Conservation (phyloP, 2,797 vertebrate species). For the Gorsachius magnificus region DNA sequence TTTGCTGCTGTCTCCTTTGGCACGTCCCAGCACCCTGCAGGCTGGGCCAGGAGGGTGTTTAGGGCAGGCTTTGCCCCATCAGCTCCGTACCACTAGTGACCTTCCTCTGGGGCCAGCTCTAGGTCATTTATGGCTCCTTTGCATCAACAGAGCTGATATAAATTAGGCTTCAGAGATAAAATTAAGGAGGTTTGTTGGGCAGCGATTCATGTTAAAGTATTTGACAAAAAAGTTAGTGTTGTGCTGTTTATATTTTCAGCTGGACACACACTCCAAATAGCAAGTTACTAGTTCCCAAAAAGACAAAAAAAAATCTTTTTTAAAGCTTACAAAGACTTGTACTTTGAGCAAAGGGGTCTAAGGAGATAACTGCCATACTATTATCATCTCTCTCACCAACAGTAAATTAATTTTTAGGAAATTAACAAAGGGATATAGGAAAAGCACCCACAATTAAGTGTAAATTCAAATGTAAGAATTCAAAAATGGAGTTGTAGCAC, state of each 20-base stretch:
- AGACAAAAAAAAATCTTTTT: neutral
- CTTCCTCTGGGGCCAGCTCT: neutral
- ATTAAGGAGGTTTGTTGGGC: neutral
- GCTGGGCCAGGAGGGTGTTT: neutral
- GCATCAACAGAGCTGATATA: neutral
- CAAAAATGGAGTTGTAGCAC: neutral
- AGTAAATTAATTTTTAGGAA: neutral
- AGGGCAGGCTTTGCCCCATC: neutral
- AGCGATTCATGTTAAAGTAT: neutral
- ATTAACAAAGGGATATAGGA: neutral
- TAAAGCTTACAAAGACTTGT: neutral
- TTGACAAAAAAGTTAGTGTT: neutral
- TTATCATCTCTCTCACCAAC: neutral
- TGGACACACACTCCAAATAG: neutral
- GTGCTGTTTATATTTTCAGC: neutral
- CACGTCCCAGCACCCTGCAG: fast-evolving
- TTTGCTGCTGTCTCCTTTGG: neutral
- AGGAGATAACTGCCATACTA: neutral
- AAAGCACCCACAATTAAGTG: neutral
- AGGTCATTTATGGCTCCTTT: neutral
- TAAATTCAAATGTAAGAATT: neutral
- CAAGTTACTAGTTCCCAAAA: neutral
- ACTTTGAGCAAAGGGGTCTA: neutral
- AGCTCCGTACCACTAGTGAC: neutral
- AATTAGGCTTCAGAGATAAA: neutral